Percentiles rank a stretch among this genome's conserved stretches.
phyloP scores from a whole-genome alignment of 2,797 vertebrate species.

The Artibeus lituratus region DNA sequence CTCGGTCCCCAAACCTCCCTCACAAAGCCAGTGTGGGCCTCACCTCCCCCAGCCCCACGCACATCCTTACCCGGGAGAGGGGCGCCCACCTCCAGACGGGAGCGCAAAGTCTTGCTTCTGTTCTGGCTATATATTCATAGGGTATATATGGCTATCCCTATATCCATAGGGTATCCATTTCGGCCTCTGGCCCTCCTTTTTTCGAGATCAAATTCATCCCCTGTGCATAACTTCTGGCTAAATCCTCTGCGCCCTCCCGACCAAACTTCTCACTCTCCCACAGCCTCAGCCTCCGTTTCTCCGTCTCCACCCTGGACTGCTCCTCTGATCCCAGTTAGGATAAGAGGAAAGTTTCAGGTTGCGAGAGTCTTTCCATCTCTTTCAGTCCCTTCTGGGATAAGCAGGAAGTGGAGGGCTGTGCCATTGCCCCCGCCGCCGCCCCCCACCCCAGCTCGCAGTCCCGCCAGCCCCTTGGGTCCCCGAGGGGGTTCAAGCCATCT shows the following conservation, averaged over 20 bases:
- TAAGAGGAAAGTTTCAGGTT: constrained; percentile 57
- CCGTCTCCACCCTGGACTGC: background rate
- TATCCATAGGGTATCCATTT: background rate
- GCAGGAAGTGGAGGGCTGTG: background rate
- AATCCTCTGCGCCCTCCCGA: background rate
- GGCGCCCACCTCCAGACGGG: background rate
- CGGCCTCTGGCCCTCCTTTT: background rate
- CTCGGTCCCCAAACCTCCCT: background rate
- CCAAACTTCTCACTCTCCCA: constrained; percentile 42
- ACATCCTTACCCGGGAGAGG: background rate
- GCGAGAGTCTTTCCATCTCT: background rate
- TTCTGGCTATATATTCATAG: background rate
- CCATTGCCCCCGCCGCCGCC: background rate
- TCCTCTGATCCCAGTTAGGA: background rate
- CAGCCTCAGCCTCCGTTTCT: constrained; percentile 37
- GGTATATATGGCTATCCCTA: no score
- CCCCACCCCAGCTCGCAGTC: background rate
- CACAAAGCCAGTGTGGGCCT: background rate
- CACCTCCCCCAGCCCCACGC: background rate
- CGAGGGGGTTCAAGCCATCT: background rate
- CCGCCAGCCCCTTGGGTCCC: background rate
- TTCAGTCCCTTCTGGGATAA: background rate
- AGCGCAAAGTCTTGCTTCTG: background rate
- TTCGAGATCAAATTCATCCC: background rate
- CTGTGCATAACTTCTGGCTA: constrained; percentile 29